phyloP scores from a whole-genome alignment of 2,113 vertebrate genomes.

The Seriola aureovittata region DNA sequence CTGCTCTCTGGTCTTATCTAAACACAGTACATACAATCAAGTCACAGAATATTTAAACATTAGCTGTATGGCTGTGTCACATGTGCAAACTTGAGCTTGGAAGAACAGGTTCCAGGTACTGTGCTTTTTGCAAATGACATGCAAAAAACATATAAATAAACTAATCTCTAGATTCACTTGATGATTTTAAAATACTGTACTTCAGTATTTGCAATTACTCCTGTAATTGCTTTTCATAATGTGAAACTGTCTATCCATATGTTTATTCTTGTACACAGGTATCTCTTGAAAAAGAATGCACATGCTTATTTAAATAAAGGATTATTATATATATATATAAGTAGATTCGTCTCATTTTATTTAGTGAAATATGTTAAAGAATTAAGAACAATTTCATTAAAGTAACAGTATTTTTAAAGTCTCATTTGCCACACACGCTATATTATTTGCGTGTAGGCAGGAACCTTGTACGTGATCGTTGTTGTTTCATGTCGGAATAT shows the following conservation, averaged over 20 bases:
- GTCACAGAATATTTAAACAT: neutral
- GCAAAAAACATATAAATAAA: too few species aligned
- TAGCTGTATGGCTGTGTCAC: neutral
- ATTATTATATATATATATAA: neutral
- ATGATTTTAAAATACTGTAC: too few species aligned
- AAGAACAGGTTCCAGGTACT: neutral
- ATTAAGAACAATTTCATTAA: neutral
- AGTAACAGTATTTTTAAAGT: neutral
- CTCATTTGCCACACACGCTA: neutral
- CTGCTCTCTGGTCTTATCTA: neutral
- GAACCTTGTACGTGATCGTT: conserved; percentile 28
- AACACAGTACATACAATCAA: neutral
- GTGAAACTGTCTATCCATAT: neutral
- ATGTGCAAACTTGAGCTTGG: neutral
- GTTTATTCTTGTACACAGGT: neutral
- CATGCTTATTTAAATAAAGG: neutral
- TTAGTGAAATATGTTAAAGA: neutral
- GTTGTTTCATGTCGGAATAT: conserved; percentile 75
- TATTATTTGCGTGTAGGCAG: neutral
- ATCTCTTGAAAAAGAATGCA: neutral
- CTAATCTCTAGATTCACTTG: too few species aligned
- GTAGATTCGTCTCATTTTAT: neutral
- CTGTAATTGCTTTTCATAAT: neutral
- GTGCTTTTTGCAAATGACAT: neutral
- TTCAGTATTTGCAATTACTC: too few species aligned